Percentiles rank a stretch among this genome's conserved stretches.
phyloP scores from a whole-genome alignment of 2,888 invertebrate genomes.

The Melanostoma mellinum region DNA sequence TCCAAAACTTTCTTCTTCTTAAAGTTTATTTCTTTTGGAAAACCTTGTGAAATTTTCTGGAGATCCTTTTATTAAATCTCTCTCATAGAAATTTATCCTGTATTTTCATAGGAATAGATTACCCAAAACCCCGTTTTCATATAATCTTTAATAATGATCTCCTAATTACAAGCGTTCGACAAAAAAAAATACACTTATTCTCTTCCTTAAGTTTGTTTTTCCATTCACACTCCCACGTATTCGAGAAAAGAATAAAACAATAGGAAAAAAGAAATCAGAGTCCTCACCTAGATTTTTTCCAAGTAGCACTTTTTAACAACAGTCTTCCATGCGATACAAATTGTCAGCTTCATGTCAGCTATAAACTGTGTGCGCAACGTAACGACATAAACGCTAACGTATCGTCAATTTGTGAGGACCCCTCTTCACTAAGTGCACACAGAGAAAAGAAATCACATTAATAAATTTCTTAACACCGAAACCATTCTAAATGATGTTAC shows the following conservation, averaged over 20 bases:
- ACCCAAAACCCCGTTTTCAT: too few species aligned
- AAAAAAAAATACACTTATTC: not conserved
- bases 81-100: too few species aligned
- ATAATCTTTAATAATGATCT: too few species aligned
- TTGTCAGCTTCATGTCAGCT: slow-evolving; percentile 67
- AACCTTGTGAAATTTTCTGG: too few species aligned
- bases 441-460: slow-evolving; percentile 59
- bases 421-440: slow-evolving; percentile 22
- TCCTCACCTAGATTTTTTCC: slow-evolving; percentile 10
- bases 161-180: too few species aligned
- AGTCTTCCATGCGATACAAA: slow-evolving; percentile 39
- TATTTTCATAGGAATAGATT: too few species aligned
- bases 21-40: too few species aligned
- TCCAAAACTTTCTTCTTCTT: too few species aligned
- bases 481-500: slow-evolving; percentile 70
- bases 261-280: slow-evolving; percentile 24
- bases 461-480: slow-evolving; percentile 72
- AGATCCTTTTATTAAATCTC: too few species aligned
- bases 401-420: slow-evolving; percentile 67
- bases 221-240: slow-evolving; percentile 14
- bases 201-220: slow-evolving; percentile 5
- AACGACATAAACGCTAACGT: slow-evolving; percentile 54
- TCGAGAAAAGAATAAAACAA: not conserved
- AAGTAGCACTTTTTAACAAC: slow-evolving; percentile 26
- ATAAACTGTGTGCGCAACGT: slow-evolving; percentile 58